phyloP scores from a whole-genome alignment of 2,888 invertebrate species.

The Muschampia staudingeri region DNA sequence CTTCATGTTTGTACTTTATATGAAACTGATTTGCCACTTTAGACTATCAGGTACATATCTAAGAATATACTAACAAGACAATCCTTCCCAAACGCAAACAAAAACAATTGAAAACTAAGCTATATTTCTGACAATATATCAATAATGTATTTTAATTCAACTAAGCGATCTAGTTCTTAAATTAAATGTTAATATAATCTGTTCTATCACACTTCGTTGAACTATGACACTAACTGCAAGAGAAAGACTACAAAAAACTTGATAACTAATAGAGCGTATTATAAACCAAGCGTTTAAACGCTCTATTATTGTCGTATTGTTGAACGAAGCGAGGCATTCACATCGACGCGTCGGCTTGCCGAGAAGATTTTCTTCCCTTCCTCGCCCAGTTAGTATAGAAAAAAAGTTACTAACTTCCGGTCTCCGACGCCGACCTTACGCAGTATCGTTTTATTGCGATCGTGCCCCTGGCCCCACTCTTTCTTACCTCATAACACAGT shows the following conservation, averaged over 20 bases:
- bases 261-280: not conserved
- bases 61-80: no score
- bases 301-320: not conserved
- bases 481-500: constrained; percentile 91
- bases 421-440: constrained; percentile 82
- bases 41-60: no score
- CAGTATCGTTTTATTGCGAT: constrained; percentile 88
- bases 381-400: constrained; percentile 70
- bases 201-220: not conserved
- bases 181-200: no score
- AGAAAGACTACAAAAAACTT: not conserved
- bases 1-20: no score
- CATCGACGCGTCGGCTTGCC: constrained; percentile 56
- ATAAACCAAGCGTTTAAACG: not conserved
- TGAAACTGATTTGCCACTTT: no score
- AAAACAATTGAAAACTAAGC: no score
- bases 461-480: constrained; percentile 86
- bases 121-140: no score
- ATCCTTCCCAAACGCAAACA: no score
- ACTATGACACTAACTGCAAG: not conserved
- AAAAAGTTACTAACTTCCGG: constrained; percentile 80
- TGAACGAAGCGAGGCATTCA: not conserved
- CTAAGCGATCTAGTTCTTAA: no score
- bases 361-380: constrained; percentile 75
- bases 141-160: no score